Percentiles rank a stretch among this genome's conserved stretches.
phyloP scores from a whole-genome alignment of 2,797 vertebrate genomes.

The Philypnodon macrostomus region DNA sequence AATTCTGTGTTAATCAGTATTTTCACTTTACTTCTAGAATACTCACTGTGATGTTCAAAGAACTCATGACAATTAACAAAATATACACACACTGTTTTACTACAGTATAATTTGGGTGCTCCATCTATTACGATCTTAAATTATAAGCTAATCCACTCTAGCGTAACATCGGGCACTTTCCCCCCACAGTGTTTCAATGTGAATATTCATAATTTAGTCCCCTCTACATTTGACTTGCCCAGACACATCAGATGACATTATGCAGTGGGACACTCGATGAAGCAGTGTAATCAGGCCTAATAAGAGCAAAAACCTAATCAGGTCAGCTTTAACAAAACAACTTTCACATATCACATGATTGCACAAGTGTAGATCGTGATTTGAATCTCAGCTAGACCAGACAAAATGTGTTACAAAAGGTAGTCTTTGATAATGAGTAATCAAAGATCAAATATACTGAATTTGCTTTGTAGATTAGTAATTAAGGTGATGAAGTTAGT shows the following conservation, averaged over 20 bases:
- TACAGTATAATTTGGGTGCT: no score
- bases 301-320: slow-evolving; percentile 38
- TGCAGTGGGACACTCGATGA: slow-evolving; percentile 18
- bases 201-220: slow-evolving; percentile 15
- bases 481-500: not conserved
- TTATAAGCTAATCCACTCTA: no score
- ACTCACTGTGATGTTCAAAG: no score
- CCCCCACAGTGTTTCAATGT: no score
- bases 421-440: slow-evolving; percentile 6
- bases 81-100: no score
- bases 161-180: no score
- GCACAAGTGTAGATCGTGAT: slow-evolving; percentile 7
- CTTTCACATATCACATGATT: slow-evolving; percentile 12
- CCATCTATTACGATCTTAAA: no score
- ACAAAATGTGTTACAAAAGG: not conserved
- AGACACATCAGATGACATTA: slow-evolving; percentile 4
- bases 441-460: slow-evolving; percentile 4
- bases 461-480: slow-evolving; percentile 4
- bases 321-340: slow-evolving; percentile 25
- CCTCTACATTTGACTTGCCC: not conserved
- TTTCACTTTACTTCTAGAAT: no score
- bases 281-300: slow-evolving; percentile 20
- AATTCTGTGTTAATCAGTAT: no score
- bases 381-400: slow-evolving; percentile 2
- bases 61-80: no score